These are phyloP conservation scores for Aphrocallistes beatrix DNA, from an alignment of 37 sponge, comb jelly and placozoan species.

Conservation along the genomic window DNA sequence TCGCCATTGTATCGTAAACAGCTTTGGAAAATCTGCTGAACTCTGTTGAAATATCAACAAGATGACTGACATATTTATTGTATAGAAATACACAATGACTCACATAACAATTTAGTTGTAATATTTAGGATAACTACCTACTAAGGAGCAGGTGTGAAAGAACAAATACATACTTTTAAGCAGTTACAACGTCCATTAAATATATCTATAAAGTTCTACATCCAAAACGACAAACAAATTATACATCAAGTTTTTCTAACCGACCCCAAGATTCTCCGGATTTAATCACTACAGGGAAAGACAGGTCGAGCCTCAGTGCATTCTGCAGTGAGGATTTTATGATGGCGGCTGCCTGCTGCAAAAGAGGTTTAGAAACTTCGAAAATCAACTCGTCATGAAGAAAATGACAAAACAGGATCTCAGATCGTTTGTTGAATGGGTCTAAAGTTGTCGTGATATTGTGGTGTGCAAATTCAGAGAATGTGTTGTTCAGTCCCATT, in stretches of 20 bases:
- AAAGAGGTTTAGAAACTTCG: neutral
- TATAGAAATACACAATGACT: no score
- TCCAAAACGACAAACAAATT: no score
- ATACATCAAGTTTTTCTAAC: neutral
- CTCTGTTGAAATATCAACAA: no score
- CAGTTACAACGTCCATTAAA: no score
- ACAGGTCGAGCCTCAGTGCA: neutral
- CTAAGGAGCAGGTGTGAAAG: no score
- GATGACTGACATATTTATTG: no score
- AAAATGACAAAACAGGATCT: neutral
- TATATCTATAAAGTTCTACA: no score
- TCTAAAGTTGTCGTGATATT: neutral
- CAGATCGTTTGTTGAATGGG: neutral
- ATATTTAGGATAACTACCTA: no score
- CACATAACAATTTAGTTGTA: no score
- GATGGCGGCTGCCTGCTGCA: neutral
- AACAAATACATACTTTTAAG: no score
- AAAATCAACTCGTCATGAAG: slow-evolving; percentile 7
- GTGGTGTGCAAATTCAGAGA: neutral
- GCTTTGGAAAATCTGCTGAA: no score
- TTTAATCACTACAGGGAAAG: neutral
- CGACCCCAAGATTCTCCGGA: neutral
- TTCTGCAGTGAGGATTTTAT: neutral
- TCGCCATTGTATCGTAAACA: no score
- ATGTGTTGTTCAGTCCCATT: slow-evolving; percentile 77